A percentile compares a stretch with the other conserved stretches of the same genome.
phyloP scores from a whole-genome alignment of 2,888 invertebrate species.

The Heliconius erato region DNA sequence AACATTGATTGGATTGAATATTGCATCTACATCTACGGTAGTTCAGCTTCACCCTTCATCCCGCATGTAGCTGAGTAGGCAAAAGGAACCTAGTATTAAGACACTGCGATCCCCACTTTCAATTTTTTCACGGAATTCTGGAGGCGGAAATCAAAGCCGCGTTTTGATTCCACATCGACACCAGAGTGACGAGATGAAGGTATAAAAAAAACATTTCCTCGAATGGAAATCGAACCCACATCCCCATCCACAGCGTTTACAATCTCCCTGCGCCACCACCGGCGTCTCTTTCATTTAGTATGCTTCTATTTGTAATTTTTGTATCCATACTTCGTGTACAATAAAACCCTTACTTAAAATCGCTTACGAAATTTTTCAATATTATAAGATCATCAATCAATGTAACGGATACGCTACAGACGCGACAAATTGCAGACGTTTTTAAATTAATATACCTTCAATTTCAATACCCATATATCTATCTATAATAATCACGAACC shows the following conservation, averaged over 20 bases:
- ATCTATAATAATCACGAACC: background rate
- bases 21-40: too few species aligned
- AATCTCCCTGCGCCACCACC: background rate
- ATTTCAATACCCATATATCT: constrained; percentile 52
- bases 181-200: too few species aligned
- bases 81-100: too few species aligned
- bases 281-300: background rate
- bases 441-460: constrained; percentile 54
- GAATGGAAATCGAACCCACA: too few species aligned
- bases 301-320: background rate
- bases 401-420: constrained; percentile 36
- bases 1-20: background rate
- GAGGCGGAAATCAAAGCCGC: too few species aligned
- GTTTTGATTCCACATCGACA: too few species aligned
- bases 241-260: too few species aligned
- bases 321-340: background rate
- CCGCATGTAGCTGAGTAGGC: too few species aligned
- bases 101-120: too few species aligned
- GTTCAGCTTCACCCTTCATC: too few species aligned
- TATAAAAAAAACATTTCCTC: too few species aligned
- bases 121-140: too few species aligned
- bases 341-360: constrained; percentile 30
- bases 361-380: constrained; percentile 35
- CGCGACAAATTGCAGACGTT: constrained; percentile 53
- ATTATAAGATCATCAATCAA: constrained; percentile 42